Evolutionary conservation across 37 sponge, comb jelly and placozoan species (phyloP), one percentile per base, ranked within the genome.

Genomic region (Corticium candelabrum): DNA sequence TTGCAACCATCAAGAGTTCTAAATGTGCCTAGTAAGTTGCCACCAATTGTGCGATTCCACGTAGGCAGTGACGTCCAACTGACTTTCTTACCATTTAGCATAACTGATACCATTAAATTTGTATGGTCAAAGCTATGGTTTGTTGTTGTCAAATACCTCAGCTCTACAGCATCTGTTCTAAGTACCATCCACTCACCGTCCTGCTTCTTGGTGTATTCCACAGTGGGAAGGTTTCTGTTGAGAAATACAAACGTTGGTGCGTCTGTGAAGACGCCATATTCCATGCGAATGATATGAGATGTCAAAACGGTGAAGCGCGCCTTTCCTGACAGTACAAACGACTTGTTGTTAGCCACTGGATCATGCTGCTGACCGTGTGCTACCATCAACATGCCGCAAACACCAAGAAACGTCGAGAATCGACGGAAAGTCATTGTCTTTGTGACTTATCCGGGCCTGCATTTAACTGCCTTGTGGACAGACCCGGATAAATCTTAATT

Each of bases 301-400:
- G 89, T 87, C 11, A 87, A 80, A 31, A 87, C 78, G 31, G 87
- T 87, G 81, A 87, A 87, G 21, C 87, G 76, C 41, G 87, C 87
- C 4, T 79, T 79, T 38, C 84, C 84, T 2, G 77, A 79, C 50
- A 38, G 3, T 33, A 83, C 87, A 0, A 87, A 80, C 1, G 84
- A 35, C 38, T 75, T 38, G 7, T 80, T 76, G 77, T 87, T 80
- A 7, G 87, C 78, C 35, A 34, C 69, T 5, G 87, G 87, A 30
- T 83, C 73, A 4, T 29, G 11, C 56, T 5, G 11, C 11, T 5
- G 11, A 11, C 56, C 56, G 5, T 5, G 11, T 43, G 56, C 56
- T 43, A 43, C 56, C 11, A 43, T n/a, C n/a, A n/a, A n/a, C n/a
- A n/a, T n/a, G n/a, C n/a, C n/a, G n/a, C n/a, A n/a, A n/a, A n/a